Percentiles rank a stretch among this genome's conserved stretches.
Conservation (phyloP, 2,113 vertebrate species). For the Bubo blakistoni region DNA sequence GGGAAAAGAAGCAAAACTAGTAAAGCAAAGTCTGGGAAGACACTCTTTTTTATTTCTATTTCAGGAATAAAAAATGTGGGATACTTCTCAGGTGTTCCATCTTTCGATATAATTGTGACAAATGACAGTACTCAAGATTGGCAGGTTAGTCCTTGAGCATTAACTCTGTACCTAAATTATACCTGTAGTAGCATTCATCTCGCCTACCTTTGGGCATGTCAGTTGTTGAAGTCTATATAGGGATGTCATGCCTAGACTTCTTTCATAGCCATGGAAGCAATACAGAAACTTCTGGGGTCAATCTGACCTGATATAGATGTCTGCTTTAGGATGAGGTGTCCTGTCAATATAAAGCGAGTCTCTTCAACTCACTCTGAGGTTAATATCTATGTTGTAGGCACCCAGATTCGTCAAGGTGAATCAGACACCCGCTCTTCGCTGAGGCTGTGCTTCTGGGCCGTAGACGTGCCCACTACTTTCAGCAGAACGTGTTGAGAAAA, state of each 20-base stretch:
- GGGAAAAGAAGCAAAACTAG: background rate
- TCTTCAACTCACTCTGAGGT: background rate
- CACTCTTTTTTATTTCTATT: background rate
- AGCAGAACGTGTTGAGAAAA: background rate
- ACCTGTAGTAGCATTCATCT: background rate
- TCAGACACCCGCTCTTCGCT: background rate
- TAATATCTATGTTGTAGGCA: background rate
- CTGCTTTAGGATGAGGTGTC: background rate
- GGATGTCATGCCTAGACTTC: background rate
- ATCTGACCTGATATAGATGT: background rate
- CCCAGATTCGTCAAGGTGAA: background rate
- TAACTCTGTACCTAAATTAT: background rate
- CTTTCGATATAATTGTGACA: background rate
- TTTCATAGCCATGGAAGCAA: background rate
- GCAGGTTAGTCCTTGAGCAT: background rate
- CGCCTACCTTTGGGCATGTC: background rate
- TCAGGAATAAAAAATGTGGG: background rate
- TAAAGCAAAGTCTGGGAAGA: background rate
- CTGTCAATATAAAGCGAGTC: rapidly evolving
- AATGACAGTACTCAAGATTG: background rate
- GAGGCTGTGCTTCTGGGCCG: background rate
- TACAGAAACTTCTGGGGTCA: background rate
- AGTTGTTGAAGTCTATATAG: rapidly evolving
- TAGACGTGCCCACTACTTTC: background rate
- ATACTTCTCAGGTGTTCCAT: background rate